Conservation (phyloP, 2,113 vertebrate genomes). For the Engraulis encrasicolus region DNA sequence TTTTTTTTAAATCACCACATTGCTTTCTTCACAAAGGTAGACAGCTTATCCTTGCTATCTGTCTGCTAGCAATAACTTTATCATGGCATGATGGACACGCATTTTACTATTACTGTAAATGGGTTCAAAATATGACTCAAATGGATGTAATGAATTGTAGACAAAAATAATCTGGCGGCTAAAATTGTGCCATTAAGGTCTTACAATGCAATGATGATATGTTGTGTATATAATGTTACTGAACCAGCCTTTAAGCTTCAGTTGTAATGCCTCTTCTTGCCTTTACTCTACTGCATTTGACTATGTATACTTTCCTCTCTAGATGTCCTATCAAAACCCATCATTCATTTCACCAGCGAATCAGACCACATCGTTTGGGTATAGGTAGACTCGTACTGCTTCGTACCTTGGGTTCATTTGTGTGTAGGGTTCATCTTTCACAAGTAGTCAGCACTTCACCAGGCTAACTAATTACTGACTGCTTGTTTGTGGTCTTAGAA, state of each 20-base stretch:
- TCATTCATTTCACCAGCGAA: neutral
- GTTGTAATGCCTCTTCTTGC: neutral
- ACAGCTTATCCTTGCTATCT: neutral
- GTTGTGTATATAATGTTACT: neutral
- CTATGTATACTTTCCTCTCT: neutral
- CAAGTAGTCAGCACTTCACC: no score
- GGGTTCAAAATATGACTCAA: neutral
- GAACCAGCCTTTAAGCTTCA: neutral
- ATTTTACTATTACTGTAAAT: neutral
- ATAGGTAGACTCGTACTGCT: no score
- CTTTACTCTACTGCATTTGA: neutral
- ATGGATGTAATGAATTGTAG: neutral
- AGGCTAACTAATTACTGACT: neutral
- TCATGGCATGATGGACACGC: neutral
- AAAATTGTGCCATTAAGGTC: neutral
- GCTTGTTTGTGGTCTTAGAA: neutral
- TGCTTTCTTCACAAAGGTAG: neutral
- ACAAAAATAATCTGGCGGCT: neutral
- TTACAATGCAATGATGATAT: neutral
- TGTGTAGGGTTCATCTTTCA: no score
- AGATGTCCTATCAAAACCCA: neutral
- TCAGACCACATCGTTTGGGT: neutral
- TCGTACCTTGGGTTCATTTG: no score
- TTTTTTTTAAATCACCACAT: neutral
- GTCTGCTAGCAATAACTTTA: neutral